Conservation (phyloP, 2,797 vertebrate species). For the Rhinichthys osculus region DNA sequence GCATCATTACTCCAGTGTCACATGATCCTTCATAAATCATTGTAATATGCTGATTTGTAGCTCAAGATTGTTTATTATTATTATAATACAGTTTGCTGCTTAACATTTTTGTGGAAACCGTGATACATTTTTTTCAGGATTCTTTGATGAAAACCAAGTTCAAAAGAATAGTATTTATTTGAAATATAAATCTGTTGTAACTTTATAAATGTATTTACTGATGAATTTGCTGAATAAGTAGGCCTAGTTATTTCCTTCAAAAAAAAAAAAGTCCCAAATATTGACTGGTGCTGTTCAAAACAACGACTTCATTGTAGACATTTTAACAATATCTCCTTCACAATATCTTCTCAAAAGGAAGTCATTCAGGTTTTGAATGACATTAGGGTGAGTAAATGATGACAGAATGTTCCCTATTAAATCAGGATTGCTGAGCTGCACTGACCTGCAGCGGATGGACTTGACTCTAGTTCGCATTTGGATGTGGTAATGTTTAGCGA, state of each 20-base stretch:
- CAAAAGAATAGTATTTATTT: not conserved
- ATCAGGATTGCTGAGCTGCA: not conserved
- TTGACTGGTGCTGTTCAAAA: not conserved
- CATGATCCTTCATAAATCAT: not conserved
- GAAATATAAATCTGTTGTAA: not conserved
- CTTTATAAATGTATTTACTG: not conserved
- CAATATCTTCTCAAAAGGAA: not conserved
- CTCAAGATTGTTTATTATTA: not conserved
- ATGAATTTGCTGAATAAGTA: not conserved
- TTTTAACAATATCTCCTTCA: not conserved
- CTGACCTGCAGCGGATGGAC: not conserved
- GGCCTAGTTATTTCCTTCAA: not conserved
- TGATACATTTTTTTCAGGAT: not conserved
- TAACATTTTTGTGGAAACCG: not conserved
- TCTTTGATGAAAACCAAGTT: not conserved
- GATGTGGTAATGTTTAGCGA: constrained; percentile 2
- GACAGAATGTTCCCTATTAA: not conserved
- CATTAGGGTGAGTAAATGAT: not conserved
- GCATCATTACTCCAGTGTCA: not conserved
- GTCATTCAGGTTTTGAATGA: not conserved
- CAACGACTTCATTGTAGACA: not conserved
- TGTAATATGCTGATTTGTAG: not conserved
- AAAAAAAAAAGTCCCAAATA: not conserved
- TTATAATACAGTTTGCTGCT: not conserved
- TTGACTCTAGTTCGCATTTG: not conserved